A percentile compares a stretch with the other conserved stretches of the same genome.
Evolutionary conservation across 2,797 vertebrate genomes (phyloP).

Genomic region (Malurus splendens): DNA sequence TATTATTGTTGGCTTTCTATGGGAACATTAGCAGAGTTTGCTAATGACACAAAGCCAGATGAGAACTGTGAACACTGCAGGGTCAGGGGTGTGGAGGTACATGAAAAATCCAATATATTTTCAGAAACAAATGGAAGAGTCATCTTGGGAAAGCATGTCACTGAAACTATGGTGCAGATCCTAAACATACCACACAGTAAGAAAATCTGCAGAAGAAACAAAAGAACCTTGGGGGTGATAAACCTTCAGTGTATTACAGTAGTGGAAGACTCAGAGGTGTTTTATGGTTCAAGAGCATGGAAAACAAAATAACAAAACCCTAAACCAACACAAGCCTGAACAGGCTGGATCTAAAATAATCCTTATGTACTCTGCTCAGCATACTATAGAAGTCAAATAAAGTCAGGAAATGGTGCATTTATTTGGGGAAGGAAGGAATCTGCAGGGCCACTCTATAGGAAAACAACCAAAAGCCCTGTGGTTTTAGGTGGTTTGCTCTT

Average conservation of each 20-base stretch:
- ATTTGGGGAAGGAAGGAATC: neutral
- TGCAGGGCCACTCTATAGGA: neutral
- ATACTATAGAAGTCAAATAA: neutral
- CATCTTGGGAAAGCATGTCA: neutral
- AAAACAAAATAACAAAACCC: neutral
- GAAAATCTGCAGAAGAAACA: neutral
- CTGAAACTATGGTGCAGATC: neutral
- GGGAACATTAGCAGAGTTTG: neutral
- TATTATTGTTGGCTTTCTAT: neutral
- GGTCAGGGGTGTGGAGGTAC: neutral
- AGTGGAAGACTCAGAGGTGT: rapidly evolving
- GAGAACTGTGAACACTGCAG: neutral
- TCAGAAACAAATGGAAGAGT: neutral
- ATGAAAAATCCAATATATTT: neutral
- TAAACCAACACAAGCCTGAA: neutral
- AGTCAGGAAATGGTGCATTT: neutral
- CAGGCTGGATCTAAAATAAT: neutral
- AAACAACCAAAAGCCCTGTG: neutral
- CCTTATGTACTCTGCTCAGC: neutral
- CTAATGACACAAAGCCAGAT: neutral
- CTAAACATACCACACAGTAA: neutral
- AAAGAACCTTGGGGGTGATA: neutral
- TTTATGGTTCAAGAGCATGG: neutral
- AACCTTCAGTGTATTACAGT: rapidly evolving
- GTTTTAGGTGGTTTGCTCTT: neutral